phyloP scores from a whole-genome alignment of 2,797 vertebrate genomes.

The Aeoliscus strigatus region DNA sequence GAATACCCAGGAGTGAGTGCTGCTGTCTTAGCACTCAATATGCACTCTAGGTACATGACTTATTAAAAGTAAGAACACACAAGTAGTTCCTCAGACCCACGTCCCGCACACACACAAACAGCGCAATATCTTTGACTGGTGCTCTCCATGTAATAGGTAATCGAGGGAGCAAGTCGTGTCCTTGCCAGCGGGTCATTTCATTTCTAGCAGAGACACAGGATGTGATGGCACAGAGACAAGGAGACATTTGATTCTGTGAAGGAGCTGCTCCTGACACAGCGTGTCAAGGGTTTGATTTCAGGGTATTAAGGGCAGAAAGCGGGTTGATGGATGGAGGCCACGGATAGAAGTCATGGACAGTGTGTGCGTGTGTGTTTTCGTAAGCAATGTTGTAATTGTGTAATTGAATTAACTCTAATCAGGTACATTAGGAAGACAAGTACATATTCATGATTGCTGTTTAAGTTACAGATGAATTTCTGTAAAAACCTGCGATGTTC shows the following conservation, averaged over 20 bases:
- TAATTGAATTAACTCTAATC: too few relatives aligned
- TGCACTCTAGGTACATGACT: conserved; percentile 23
- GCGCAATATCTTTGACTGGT: too few relatives aligned
- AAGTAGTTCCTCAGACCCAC: conserved; percentile 2
- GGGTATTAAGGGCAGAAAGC: conserved; percentile 11
- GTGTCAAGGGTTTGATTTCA: conserved; percentile 37
- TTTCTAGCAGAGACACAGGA: conserved; percentile 52
- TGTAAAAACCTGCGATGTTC: too few relatives aligned
- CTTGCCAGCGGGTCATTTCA: conserved; percentile 45
- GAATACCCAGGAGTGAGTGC: conserved; percentile 1
- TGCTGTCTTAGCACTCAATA: conserved; percentile 10
- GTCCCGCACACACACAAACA: too few relatives aligned
- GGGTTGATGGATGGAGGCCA: conserved; percentile 8
- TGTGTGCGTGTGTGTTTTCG: not conserved
- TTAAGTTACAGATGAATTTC: too few relatives aligned
- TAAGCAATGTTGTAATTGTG: too few relatives aligned
- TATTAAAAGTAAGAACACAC: conserved; percentile 24
- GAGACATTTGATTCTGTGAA: conserved; percentile 27
- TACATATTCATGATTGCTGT: too few relatives aligned
- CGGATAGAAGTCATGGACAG: too few relatives aligned
- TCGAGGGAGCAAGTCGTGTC: conserved; percentile 29
- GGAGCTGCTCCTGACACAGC: too few relatives aligned
- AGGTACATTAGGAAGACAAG: too few relatives aligned
- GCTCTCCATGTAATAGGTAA: too few relatives aligned
- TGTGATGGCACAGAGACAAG: conserved; percentile 27